Conservation (phyloP, 2,113 vertebrate genomes). For the Hydrolagus affinis region DNA sequence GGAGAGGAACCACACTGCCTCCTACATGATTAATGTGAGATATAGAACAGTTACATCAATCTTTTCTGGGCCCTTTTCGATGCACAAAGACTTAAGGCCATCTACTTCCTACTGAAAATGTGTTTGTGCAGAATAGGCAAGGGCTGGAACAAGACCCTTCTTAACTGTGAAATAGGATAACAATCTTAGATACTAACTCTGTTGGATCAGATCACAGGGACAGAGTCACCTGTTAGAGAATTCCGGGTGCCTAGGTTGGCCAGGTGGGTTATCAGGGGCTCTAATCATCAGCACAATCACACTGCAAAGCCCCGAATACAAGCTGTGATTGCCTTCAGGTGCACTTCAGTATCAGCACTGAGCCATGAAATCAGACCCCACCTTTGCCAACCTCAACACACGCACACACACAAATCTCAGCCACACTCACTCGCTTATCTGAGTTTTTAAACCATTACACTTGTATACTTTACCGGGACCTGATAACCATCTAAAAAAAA, state of each 20-base stretch:
- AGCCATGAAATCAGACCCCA: constrained; percentile 30
- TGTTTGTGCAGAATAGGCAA: neutral
- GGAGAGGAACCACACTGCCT: constrained; percentile 98
- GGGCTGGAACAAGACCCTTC: neutral
- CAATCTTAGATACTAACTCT: constrained; percentile 32
- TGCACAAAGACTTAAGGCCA: neutral
- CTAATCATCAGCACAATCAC: constrained; percentile 72
- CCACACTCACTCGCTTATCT: neutral
- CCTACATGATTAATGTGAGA: constrained; percentile 59
- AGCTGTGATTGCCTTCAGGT: constrained; percentile 74
- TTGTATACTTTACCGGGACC: neutral
- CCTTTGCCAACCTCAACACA: constrained; percentile 38
- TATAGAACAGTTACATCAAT: neutral
- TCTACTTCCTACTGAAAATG: neutral
- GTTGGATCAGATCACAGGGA: constrained; percentile 75
- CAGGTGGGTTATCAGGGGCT: constrained; percentile 61
- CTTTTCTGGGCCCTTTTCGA: too few species aligned
- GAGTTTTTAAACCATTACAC: neutral
- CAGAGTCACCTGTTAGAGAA: constrained; percentile 62
- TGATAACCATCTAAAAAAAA: neutral
- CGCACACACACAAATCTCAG: constrained; percentile 44
- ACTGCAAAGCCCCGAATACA: constrained; percentile 44
- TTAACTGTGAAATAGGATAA: neutral
- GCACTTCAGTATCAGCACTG: constrained; percentile 81
- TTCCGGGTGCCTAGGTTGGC: constrained; percentile 50